Evolutionary conservation across 1,140 invertebrate species (phyloP).

Genomic region (Bombus sylvicola): DNA sequence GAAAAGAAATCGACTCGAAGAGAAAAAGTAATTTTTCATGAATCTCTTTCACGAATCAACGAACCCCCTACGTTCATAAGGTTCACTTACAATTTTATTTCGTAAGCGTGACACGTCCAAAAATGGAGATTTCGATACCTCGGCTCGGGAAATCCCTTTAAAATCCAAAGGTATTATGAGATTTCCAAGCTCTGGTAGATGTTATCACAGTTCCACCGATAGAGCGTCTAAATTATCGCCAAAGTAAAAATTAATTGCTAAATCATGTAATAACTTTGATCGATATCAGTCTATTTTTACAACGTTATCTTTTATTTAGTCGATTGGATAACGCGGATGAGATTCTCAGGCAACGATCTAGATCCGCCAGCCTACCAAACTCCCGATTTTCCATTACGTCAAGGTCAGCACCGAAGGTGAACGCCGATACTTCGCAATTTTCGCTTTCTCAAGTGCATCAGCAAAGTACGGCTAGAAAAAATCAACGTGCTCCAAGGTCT

Average conservation of each 20-base stretch:
- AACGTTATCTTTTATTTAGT: neutral
- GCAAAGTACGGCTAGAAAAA: neutral
- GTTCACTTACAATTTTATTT: neutral
- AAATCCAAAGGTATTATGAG: conserved; percentile 40
- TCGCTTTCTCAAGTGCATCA: neutral
- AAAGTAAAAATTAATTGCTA: conserved; percentile 43
- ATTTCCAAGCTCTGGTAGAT: conserved; percentile 44
- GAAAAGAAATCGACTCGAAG: conserved; percentile 38
- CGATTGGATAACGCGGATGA: conserved; percentile 39
- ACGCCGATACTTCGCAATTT: neutral
- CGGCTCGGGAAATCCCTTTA: neutral
- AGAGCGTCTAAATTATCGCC: conserved; percentile 54
- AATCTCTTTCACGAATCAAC: neutral
- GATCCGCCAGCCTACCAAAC: conserved; percentile 69
- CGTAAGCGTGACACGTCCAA: conserved; percentile 48
- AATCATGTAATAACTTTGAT: neutral
- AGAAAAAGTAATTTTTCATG: conserved; percentile 53
- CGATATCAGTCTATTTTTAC: neutral
- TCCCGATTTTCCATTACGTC: neutral
- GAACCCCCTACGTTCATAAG: neutral
- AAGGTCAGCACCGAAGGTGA: conserved; percentile 21
- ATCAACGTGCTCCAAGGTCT: conserved; percentile 41
- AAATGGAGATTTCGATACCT: conserved; percentile 47
- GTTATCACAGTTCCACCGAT: conserved; percentile 51
- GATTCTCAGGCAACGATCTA: conserved; percentile 61